Conservation (phyloP, 1,140 invertebrate species). For the Diuraphis noxia region DNA sequence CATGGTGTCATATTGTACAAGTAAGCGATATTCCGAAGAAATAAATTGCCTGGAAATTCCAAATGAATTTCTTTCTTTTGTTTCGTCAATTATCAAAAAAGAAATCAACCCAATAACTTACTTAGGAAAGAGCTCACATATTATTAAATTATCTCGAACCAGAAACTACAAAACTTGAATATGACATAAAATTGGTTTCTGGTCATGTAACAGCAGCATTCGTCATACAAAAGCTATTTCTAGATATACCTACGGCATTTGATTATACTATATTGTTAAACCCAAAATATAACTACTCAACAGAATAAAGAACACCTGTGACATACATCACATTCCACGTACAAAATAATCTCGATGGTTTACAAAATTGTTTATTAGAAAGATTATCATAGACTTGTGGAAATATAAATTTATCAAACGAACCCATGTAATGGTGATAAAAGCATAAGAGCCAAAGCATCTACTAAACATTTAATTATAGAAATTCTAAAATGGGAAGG, state of each 20-base stretch:
- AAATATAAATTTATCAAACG: background rate
- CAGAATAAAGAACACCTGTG: background rate
- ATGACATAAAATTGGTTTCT: background rate
- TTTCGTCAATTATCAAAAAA: background rate
- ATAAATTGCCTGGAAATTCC: background rate
- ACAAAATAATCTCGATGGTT: background rate
- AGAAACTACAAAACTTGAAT: background rate
- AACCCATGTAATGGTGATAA: background rate
- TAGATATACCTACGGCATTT: background rate
- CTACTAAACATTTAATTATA: background rate
- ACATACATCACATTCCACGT: background rate
- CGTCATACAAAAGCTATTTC: background rate
- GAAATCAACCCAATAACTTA: background rate
- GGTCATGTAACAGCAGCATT: background rate
- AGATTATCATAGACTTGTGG: background rate
- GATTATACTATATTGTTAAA: background rate
- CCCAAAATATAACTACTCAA: background rate
- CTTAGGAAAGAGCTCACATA: background rate
- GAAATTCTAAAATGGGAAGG: background rate
- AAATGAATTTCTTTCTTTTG: background rate
- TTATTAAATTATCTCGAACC: background rate
- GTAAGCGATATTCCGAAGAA: background rate
- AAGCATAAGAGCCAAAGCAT: background rate
- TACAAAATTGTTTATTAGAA: background rate
- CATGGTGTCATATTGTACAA: background rate